These are phyloP conservation scores for Coccyzus lansbergi DNA, from an alignment of 2,797 vertebrate genomes.

Conservation along the genomic window DNA sequence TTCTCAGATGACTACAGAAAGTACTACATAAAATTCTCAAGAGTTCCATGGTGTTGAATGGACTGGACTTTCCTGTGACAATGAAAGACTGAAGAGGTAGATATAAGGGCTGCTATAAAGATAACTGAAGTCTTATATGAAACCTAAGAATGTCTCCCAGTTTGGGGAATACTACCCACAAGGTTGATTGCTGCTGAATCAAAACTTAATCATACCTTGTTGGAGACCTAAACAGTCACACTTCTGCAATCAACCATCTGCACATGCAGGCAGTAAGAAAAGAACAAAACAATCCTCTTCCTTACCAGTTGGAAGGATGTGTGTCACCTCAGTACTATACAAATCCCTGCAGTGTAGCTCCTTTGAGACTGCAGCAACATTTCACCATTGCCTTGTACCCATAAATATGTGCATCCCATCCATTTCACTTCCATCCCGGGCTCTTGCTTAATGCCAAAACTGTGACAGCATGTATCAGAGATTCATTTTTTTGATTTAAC, in stretches of 20 bases:
- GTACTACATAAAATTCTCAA: not conserved
- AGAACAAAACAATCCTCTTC: not conserved
- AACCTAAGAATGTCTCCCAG: not conserved
- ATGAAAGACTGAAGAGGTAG: not conserved
- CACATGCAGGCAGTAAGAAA: not conserved
- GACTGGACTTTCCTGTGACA: not conserved
- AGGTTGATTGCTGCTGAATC: not conserved
- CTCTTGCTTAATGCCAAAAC: not conserved
- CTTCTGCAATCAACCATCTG: not conserved
- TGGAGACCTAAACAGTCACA: not conserved
- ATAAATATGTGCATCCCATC: not conserved
- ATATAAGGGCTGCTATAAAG: not conserved
- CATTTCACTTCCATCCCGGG: not conserved
- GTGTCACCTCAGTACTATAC: not conserved
- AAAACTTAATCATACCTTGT: not conserved
- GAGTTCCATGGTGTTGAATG: not conserved
- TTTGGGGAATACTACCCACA: not conserved
- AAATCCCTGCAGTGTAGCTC: not conserved
- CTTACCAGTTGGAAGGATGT: fast-evolving
- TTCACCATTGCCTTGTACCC: not conserved
- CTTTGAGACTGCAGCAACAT: not conserved
- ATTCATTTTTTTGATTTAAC: not conserved
- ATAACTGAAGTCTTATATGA: not conserved
- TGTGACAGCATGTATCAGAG: not conserved
- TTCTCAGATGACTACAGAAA: not conserved